Evolutionary conservation across 1,140 invertebrate species (phyloP).

Genomic region (Neodiprion lecontei): DNA sequence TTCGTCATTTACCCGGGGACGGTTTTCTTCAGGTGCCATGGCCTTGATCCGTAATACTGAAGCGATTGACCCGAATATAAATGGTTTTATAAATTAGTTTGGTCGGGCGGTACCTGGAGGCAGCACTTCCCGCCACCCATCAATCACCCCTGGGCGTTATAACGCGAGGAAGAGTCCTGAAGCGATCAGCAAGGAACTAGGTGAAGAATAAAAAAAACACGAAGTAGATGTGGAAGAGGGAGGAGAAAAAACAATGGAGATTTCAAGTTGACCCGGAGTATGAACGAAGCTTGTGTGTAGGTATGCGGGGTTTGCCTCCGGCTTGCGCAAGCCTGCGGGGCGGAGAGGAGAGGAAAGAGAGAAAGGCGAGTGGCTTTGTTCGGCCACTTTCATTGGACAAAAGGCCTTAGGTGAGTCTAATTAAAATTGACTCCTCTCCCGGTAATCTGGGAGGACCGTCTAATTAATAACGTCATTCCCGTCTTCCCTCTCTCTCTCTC

Average conservation of each 20-base stretch:
- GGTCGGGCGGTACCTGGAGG: constrained; percentile 21
- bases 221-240: not conserved
- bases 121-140: constrained; percentile 19
- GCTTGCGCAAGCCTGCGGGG: not conserved
- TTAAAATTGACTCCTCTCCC: constrained; percentile 2
- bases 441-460: constrained; percentile 25
- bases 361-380: not conserved
- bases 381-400: constrained; percentile 19
- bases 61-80: constrained; percentile 18
- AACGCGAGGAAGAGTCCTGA: not conserved
- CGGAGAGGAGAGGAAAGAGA: not conserved
- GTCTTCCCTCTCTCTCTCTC: not conserved
- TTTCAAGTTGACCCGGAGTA: not conserved
- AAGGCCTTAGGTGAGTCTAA: constrained; percentile 20
- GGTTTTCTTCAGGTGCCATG: not conserved
- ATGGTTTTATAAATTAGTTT: constrained; percentile 32
- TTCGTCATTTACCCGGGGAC: not conserved
- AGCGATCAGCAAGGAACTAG: not conserved
- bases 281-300: not conserved
- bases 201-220: not conserved
- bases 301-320: not conserved
- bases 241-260: not conserved
- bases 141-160: constrained; percentile 18
- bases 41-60: not conserved
- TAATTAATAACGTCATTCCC: constrained; percentile 39